Conservation (phyloP, 2,888 invertebrate species). For the Epistrophe eligans region DNA sequence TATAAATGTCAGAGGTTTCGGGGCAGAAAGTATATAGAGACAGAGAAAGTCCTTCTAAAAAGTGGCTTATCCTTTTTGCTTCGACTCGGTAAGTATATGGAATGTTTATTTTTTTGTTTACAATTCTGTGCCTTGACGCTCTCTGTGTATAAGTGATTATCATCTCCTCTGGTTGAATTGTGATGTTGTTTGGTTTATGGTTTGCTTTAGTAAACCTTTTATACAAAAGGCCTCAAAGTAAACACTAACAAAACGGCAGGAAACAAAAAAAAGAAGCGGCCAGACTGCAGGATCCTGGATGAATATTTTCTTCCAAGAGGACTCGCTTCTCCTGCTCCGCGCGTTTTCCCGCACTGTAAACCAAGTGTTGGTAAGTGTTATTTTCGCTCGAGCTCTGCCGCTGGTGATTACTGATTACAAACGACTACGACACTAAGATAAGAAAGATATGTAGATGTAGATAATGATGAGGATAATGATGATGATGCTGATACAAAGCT, state of each 20-base stretch:
- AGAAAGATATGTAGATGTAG: conserved; percentile 40
- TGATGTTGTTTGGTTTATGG: conserved; percentile 70
- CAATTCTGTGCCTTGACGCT: conserved; percentile 37
- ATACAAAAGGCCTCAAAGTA: conserved; percentile 60
- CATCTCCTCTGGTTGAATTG: conserved; percentile 43
- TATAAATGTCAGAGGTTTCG: conserved; percentile 5
- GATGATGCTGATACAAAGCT: conserved; percentile 46
- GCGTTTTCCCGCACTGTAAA: background rate
- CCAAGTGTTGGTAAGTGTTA: conserved; percentile 60
- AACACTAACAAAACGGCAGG: conserved; percentile 40
- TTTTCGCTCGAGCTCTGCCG: conserved; percentile 23
- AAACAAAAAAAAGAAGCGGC: conserved; percentile 14
- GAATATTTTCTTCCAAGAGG: conserved; percentile 19
- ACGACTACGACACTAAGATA: conserved; percentile 32
- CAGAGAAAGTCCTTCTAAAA: conserved; percentile 39
- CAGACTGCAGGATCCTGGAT: background rate
- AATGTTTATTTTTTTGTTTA: conserved; percentile 50
- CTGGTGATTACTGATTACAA: conserved; percentile 57
- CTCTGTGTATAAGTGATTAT: conserved; percentile 62
- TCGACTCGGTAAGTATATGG: background rate
- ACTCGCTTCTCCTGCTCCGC: background rate
- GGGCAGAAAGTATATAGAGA: background rate
- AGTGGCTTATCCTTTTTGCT: conserved; percentile 54
- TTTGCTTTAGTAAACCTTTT: conserved; percentile 59
- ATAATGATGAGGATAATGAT: background rate